Evolutionary conservation across 2,797 vertebrate species (phyloP).

Genomic region (Sciurus vulgaris): DNA sequence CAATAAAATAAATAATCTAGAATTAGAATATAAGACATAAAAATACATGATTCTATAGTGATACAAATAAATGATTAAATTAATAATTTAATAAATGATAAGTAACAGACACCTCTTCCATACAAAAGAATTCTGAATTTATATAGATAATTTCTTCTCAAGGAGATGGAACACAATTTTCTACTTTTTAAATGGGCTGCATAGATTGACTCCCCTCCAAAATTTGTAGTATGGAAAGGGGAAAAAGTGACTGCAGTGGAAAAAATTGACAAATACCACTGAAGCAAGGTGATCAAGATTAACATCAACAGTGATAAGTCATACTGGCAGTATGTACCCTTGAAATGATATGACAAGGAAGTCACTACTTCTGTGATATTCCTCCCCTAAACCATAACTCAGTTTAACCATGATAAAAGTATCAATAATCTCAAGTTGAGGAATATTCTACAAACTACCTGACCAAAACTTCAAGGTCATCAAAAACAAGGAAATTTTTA

Average conservation of each 20-base stretch:
- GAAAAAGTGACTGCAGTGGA: neutral
- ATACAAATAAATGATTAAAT: neutral
- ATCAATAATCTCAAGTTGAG: neutral
- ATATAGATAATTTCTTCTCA: neutral
- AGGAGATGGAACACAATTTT: neutral
- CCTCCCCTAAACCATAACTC: neutral
- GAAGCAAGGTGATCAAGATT: neutral
- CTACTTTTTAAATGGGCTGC: neutral
- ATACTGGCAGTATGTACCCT: neutral
- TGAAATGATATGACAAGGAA: neutral
- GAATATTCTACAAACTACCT: neutral
- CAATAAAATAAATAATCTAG: slow-evolving; percentile 31
- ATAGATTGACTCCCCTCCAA: neutral
- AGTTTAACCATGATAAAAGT: neutral
- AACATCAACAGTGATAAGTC: neutral
- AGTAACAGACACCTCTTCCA: neutral
- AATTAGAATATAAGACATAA: slow-evolving; percentile 27
- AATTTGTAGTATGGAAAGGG: neutral
- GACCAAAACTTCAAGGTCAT: neutral
- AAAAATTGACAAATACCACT: neutral
- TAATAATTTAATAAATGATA: neutral
- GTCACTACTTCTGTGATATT: neutral
- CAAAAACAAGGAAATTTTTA: neutral
- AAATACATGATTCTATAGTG: neutral
- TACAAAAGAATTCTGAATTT: neutral